phyloP scores from a whole-genome alignment of 2,113 vertebrate species.

The Vicugna pacos region DNA sequence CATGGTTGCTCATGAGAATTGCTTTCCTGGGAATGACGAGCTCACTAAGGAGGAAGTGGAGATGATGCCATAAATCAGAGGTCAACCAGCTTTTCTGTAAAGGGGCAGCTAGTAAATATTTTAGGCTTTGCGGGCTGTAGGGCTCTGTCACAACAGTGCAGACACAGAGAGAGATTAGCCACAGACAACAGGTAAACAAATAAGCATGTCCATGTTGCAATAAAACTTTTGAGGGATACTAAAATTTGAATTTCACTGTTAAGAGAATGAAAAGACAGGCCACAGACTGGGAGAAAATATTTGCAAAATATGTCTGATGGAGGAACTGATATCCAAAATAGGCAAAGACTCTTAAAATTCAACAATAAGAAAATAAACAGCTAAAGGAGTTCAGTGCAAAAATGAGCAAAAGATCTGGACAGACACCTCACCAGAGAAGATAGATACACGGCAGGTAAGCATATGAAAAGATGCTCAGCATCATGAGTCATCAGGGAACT shows the following conservation, averaged over 20 bases:
- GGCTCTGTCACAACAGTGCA: neutral
- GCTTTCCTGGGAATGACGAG: neutral
- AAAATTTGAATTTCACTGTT: neutral
- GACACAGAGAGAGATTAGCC: neutral
- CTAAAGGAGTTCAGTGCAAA: neutral
- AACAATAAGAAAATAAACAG: neutral
- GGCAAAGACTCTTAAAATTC: neutral
- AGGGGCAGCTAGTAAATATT: neutral
- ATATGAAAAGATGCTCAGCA: neutral
- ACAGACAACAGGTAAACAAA: neutral
- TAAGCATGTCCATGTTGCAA: neutral
- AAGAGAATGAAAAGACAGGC: conserved; percentile 14
- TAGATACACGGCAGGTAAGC: fast-evolving
- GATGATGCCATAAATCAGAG: neutral
- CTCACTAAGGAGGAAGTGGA: neutral
- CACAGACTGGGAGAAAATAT: neutral
- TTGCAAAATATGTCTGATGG: neutral
- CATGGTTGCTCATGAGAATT: neutral
- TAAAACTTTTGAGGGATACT: neutral
- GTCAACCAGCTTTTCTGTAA: neutral
- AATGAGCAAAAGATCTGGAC: neutral
- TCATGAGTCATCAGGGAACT: too few species aligned
- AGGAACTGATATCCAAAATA: too few species aligned
- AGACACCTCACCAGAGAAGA: neutral
- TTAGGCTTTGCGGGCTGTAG: neutral